Evolutionary conservation across 2,888 invertebrate species (phyloP).

Genomic region (Stratiomys singularior): DNA sequence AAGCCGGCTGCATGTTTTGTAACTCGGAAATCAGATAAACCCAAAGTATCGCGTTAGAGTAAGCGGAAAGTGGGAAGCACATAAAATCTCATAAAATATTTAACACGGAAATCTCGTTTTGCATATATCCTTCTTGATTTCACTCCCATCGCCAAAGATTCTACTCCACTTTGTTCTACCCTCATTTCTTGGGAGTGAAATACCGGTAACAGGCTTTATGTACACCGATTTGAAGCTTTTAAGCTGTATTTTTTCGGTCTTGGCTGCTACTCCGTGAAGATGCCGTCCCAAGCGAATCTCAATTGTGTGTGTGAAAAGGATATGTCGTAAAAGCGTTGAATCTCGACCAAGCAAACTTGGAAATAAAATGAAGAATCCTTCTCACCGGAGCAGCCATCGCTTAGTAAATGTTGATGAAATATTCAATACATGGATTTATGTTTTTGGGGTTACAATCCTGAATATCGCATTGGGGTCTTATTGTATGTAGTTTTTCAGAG

Average conservation of each 20-base stretch:
- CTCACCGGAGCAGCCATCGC: constrained; percentile 32
- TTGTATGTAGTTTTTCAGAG: background rate
- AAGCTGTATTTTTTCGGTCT: constrained; percentile 26
- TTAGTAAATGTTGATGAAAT: constrained; percentile 50
- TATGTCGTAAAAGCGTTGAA: constrained; percentile 41
- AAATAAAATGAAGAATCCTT: constrained; percentile 49
- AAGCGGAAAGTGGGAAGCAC: constrained; percentile 34
- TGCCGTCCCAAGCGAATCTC: constrained; percentile 42
- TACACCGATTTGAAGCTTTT: constrained; percentile 5
- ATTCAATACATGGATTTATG: constrained; percentile 52
- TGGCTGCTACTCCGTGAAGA: constrained; percentile 6
- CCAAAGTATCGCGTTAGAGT: constrained; percentile 44
- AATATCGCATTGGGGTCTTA: constrained; percentile 16
- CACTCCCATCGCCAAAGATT: constrained; percentile 21
- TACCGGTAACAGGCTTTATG: constrained; percentile 16
- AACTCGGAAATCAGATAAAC: constrained; percentile 48
- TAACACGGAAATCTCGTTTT: constrained; percentile 52
- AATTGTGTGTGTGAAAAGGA: constrained; percentile 47
- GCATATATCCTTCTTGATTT: constrained; percentile 52
- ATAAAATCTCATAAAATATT: constrained; percentile 52
- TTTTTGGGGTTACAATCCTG: constrained; percentile 47
- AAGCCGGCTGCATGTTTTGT: constrained; percentile 18
- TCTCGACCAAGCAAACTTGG: constrained; percentile 37
- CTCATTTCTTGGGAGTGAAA: background rate
- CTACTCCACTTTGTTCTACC: constrained; percentile 30